Percentiles rank a stretch among this genome's conserved stretches.
Evolutionary conservation across 2,797 vertebrate genomes (phyloP).

Genomic region (Emys orbicularis): DNA sequence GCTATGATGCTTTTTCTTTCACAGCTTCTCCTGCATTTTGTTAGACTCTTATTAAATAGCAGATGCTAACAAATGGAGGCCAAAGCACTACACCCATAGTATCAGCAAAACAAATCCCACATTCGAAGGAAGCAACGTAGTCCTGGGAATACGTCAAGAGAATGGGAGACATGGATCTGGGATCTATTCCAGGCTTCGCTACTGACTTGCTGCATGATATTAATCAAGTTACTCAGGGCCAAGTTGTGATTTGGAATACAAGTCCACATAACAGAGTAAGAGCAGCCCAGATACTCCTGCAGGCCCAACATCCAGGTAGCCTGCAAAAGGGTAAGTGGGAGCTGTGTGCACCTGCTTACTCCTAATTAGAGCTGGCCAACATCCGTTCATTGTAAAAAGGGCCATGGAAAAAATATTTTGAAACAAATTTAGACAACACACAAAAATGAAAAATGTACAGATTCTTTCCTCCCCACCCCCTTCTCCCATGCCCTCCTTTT

Average conservation of each 20-base stretch:
- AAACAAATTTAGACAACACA: not conserved
- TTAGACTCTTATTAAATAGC: no score
- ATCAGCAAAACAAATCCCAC: not conserved
- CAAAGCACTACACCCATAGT: not conserved
- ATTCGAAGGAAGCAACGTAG: rapidly evolving
- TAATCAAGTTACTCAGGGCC: not conserved
- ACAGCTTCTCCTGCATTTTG: not conserved
- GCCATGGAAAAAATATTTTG: not conserved
- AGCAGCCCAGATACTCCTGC: not conserved
- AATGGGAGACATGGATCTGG: not conserved
- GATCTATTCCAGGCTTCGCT: not conserved
- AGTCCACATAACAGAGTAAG: not conserved
- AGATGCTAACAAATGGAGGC: not conserved
- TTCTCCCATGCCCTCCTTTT: not conserved
- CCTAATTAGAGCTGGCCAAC: not conserved
- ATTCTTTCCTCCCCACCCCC: not conserved
- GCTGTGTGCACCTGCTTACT: not conserved
- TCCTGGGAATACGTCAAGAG: rapidly evolving
- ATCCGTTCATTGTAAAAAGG: not conserved
- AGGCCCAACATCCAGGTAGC: not conserved
- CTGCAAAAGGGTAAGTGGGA: not conserved
- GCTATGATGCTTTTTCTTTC: not conserved
- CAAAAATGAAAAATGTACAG: not conserved
- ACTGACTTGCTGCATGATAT: not conserved
- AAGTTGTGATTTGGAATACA: not conserved